These are phyloP conservation scores for Threskiornis aethiopicus DNA, from an alignment of 2,797 vertebrate species.

Conservation along the genomic window DNA sequence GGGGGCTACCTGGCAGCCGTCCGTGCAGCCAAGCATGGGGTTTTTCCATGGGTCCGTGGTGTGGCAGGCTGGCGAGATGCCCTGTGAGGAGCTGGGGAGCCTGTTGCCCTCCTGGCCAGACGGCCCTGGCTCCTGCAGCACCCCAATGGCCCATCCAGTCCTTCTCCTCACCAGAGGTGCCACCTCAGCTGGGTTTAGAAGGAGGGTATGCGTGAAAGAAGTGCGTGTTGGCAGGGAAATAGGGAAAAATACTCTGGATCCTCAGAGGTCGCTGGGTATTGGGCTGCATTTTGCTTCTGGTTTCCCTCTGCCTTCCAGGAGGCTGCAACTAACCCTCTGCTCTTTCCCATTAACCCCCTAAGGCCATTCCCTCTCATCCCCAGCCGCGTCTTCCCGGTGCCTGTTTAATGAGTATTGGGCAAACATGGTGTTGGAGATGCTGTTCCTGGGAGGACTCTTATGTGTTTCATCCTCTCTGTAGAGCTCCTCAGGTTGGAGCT, in stretches of 20 bases:
- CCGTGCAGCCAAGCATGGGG: accelerated
- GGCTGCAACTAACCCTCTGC: not conserved
- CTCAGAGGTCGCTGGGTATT: not conserved
- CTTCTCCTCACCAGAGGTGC: not conserved
- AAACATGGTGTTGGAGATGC: accelerated
- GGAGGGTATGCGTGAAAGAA: not conserved
- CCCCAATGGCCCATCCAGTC: too few species aligned
- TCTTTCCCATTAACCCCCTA: not conserved
- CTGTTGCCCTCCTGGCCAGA: not conserved
- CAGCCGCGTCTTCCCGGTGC: accelerated
- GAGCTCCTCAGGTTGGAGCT: not conserved
- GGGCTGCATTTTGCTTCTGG: not conserved
- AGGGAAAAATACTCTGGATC: not conserved
- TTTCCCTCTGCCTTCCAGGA: not conserved
- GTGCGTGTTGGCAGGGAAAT: not conserved
- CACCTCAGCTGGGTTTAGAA: not conserved
- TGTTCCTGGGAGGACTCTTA: not conserved
- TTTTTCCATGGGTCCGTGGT: not conserved
- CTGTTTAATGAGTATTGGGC: not conserved
- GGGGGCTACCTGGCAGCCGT: not conserved
- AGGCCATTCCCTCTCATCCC: not conserved
- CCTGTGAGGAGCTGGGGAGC: not conserved
- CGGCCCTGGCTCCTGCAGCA: not conserved
- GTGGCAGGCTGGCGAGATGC: not conserved
- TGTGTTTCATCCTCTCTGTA: not conserved